Evolutionary conservation across 1,140 invertebrate genomes (phyloP).

Genomic region (Drosophila sp.): DNA sequence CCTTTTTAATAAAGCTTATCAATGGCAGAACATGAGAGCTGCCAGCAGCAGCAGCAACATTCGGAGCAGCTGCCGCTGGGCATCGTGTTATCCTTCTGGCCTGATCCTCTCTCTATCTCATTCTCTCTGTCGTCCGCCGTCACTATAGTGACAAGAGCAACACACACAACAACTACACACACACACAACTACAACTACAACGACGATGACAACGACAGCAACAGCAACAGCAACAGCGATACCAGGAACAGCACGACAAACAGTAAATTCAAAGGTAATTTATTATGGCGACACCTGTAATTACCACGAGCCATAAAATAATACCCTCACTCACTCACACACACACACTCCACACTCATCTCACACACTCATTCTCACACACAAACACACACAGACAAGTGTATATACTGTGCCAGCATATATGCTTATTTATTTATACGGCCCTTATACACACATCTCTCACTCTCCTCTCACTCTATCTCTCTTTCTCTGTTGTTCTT

Average conservation of each 20-base stretch:
- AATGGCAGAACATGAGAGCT: constrained; percentile 79
- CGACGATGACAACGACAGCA: constrained; percentile 29
- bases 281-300: constrained; percentile 83
- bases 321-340: constrained; percentile 51
- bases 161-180: too few relatives aligned
- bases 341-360: constrained; percentile 18
- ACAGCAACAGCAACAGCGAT: constrained; percentile 51
- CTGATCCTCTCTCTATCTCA: constrained; percentile 2
- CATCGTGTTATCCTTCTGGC: constrained; percentile 50
- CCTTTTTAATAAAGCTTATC: constrained; percentile 84
- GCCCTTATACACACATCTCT: not conserved
- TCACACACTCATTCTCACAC: constrained; percentile 26
- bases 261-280: constrained; percentile 83
- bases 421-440: constrained; percentile 31
- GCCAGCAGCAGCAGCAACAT: constrained; percentile 50
- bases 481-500: constrained; percentile 30
- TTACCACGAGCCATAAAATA: constrained; percentile 81
- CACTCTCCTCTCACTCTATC: constrained; percentile 5
- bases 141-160: constrained; percentile 70
- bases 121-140: not conserved
- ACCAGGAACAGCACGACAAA: constrained; percentile 76
- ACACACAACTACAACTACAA: constrained; percentile 34
- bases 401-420: constrained; percentile 14
- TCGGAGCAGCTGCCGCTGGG: constrained; percentile 34
- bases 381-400: constrained; percentile 18